Percentiles rank a stretch among this genome's conserved stretches.
Conservation (phyloP, 2,113 vertebrate species). For the Cephalopterus ornatus region DNA sequence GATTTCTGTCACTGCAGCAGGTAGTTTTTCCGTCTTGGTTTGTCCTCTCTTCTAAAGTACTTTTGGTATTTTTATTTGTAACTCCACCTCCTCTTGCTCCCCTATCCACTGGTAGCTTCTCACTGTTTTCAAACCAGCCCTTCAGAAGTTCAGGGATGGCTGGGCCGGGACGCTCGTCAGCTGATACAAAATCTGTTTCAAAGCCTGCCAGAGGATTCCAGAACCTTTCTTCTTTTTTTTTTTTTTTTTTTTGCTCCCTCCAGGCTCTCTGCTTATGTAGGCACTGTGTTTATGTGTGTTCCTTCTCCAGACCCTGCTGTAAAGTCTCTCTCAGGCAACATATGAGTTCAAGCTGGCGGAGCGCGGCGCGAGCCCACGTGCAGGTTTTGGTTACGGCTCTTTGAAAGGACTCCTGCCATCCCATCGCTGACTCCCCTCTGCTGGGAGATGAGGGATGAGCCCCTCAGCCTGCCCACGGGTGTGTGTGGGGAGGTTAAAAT, state of each 20-base stretch:
- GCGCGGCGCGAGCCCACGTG: background rate
- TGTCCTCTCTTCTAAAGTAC: background rate
- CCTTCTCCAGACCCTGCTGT: background rate
- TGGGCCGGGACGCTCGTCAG: background rate
- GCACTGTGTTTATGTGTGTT: background rate
- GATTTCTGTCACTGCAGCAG: background rate
- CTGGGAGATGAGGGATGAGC: background rate
- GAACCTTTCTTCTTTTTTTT: background rate
- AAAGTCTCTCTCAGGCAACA: background rate
- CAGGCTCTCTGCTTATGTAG: background rate
- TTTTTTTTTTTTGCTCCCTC: background rate
- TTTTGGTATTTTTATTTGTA: background rate
- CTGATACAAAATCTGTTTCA: background rate
- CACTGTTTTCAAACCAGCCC: background rate
- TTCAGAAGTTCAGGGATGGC: background rate
- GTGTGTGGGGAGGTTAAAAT: too few relatives aligned
- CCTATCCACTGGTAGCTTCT: background rate
- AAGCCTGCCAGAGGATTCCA: background rate
- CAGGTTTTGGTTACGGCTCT: background rate
- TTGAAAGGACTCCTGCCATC: background rate
- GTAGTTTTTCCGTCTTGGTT: background rate
- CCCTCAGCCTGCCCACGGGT: background rate
- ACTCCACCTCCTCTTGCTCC: rapidly evolving
- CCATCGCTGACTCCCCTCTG: background rate
- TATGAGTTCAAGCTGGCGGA: background rate